phyloP scores from a whole-genome alignment of 2,888 invertebrate species.

The Mystacides longicornis region DNA sequence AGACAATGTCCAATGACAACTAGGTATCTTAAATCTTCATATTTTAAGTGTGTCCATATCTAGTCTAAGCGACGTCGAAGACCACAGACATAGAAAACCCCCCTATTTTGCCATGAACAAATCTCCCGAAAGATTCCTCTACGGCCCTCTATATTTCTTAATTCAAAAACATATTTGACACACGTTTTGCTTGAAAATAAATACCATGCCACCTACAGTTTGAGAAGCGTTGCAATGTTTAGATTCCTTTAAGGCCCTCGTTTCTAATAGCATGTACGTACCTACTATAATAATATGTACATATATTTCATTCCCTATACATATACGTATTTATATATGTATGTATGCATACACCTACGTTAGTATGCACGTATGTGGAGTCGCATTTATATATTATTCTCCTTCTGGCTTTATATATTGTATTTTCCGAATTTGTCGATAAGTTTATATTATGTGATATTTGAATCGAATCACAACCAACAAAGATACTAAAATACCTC shows the following conservation, averaged over 20 bases:
- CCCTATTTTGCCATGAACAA: background rate
- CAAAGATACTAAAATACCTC: slow-evolving; percentile 2
- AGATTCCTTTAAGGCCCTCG: background rate
- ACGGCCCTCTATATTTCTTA: background rate
- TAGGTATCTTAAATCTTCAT: no score
- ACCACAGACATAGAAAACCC: no score
- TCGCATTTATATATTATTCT: background rate
- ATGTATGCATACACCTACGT: background rate
- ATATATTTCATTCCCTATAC: no score
- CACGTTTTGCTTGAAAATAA: background rate
- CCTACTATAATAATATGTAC: background rate
- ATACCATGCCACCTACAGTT: background rate
- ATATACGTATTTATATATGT: background rate
- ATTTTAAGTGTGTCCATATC: no score
- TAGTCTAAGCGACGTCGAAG: no score
- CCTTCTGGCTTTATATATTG: background rate
- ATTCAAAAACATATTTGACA: background rate
- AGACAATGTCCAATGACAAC: no score
- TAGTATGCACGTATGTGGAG: background rate
- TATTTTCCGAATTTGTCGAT: slow-evolving; percentile 1
- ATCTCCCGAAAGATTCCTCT: background rate
- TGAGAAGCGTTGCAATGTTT: background rate
- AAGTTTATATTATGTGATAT: slow-evolving; percentile 2
- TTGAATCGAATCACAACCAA: slow-evolving; percentile 2
- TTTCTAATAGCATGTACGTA: background rate